Evolutionary conservation across 2,113 vertebrate genomes (phyloP).

Genomic region (Tursiops truncatus): DNA sequence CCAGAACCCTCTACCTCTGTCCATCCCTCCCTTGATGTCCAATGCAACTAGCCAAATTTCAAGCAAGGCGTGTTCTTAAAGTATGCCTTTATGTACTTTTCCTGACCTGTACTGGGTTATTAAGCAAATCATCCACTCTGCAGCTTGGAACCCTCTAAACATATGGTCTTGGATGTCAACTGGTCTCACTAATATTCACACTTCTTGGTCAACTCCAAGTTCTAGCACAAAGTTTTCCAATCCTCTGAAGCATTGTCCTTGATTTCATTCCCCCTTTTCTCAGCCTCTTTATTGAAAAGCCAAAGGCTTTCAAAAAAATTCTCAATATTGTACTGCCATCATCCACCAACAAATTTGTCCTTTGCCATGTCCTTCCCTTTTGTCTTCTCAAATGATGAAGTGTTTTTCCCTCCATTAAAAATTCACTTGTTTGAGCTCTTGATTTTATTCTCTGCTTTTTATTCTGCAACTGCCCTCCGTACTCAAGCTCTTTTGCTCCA

Average conservation of each 20-base stretch:
- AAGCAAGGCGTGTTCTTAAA: not conserved
- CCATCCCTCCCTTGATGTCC: not conserved
- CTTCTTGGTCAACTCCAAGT: not conserved
- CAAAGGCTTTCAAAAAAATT: not conserved
- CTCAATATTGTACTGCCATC: not conserved
- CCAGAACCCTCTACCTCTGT: not conserved
- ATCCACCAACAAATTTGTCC: not conserved
- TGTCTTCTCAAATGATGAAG: not conserved
- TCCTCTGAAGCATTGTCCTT: not conserved
- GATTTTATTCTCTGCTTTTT: not conserved
- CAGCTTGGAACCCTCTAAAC: not conserved
- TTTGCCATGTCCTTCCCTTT: not conserved
- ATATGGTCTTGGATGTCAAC: not conserved
- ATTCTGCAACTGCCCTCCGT: not conserved
- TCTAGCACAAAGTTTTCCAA: not conserved
- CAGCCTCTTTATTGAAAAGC: not conserved
- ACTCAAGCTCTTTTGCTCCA: not conserved
- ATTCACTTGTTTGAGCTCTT: not conserved
- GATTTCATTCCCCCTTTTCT: not conserved
- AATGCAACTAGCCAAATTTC: not conserved
- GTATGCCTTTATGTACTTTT: not conserved
- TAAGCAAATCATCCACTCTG: not conserved
- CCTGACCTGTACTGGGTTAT: not conserved
- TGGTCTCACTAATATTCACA: not conserved
- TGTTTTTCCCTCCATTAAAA: not conserved